Evolutionary conservation across 2,888 invertebrate species (phyloP), one percentile per base, ranked within the genome.

Genomic region (Amblyteles armatorius): DNA sequence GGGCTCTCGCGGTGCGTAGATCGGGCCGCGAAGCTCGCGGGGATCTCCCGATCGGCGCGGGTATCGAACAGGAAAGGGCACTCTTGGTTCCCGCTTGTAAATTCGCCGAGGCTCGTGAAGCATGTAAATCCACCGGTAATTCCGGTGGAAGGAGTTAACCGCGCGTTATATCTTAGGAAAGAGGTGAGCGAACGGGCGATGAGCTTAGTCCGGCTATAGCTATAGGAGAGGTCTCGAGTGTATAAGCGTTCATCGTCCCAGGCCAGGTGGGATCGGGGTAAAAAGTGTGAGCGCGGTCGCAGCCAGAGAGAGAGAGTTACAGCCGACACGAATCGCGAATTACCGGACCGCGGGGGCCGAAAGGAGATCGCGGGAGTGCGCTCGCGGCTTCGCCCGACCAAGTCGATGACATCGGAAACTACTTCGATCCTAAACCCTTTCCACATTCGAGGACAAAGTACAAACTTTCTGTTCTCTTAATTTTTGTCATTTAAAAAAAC

Each of bases 251-350:
- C 79, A 13, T 48, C 44, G 44, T 48, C 44, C 87, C 88, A 87
- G 16, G 85, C 87, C 89, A 77, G 88, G 89, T 87, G 87, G 86
- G 86, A 81, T 82, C 52, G 57, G 13, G 36, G 74, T 88, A 88
- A 65, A 86, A 89, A 88, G 69, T n/a, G 36, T 40, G 65, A 77
- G 79, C 40, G 79, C 82, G 79, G 80, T 78, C 82, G 67, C 74
- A 22, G 26, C 44, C 44, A 4, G 44, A 57, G 85, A 19, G 57
- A 57, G 86, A 86, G 91, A 93, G 91, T 93, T 93, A 93, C 92
- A 92, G 88, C 88, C 92, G 90, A 93, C 93, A 93, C 89, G 93
- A 89, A 92, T 93, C 90, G 92, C 91, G 93, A 93, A 93, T 93
- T 93, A 93, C 91, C 91, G 81, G 36, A 67, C 80, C 65, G 79